Base-by-base conservation (phyloP, 2,888 invertebrate genomes). In the Gibbula magus region DNA sequence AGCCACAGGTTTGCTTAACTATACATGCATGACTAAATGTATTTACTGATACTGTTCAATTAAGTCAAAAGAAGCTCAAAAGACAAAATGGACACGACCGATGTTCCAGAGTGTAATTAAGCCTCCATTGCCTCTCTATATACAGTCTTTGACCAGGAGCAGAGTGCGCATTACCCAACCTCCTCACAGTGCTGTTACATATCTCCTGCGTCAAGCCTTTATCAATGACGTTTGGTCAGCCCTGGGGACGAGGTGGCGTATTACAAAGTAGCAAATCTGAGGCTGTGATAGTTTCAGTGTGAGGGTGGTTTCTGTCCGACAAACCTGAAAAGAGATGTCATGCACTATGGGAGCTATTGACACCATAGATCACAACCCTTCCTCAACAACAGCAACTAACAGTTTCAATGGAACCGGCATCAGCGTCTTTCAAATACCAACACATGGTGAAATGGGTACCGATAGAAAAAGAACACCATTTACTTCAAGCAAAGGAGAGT, bases 371-470 rank as follows among this genome's bases (percentile, higher is more conserved):
- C 81, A 82, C 45, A 79, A 82, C 61, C 76, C 75, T 25, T 61
- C 74, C 20, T 74, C 78, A 61, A 35, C 61, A 39, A 82, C 81
- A 35, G 74, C 81, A 75, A 32, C 39, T 16, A 39, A 25, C 1
- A 82, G 81, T 29, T 79, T 82, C 20, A 76, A 82, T 79, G 83
- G 79, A 18, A 79, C 83, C 16, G 35, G 73, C 22, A 83, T 66
- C 29, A 32, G 22, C 25, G 56, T 56, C 25, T 56, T 56, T n/a
- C 56, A 56, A 25, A 1, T 22, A 8, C 56, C 56, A 56, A 56
- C n/a, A 20, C 20, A 4, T 10, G 56, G 8, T 1, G 56, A 56
- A 13, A 56, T 22, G 2, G 56, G 13, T 56, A 35, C 35, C 8
- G 35, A 35, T 3, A 35, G 35, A 35, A 3, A 8, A 35, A 35